A percentile compares a stretch with the other conserved stretches of the same genome.
phyloP scores from a whole-genome alignment of 2,113 vertebrate species.

The Anarrhichthys ocellatus region DNA sequence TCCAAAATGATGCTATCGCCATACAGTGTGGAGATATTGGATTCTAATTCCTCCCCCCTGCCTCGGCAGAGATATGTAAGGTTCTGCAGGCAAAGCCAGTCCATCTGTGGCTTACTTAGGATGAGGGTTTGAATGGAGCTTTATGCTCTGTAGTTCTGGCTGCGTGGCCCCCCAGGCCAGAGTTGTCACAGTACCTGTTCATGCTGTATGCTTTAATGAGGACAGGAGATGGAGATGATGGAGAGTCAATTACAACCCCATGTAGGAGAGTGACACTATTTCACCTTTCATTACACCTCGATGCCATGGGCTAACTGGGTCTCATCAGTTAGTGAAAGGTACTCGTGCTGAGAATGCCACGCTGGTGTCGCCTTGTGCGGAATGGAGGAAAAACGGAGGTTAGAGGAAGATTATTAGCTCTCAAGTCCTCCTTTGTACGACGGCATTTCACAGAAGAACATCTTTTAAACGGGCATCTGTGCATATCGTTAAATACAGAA shows the following conservation, averaged over 20 bases:
- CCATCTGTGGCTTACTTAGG: slow-evolving; percentile 66
- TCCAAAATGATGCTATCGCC: slow-evolving; percentile 65
- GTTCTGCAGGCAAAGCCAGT: slow-evolving; percentile 65
- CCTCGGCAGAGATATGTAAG: slow-evolving; percentile 53
- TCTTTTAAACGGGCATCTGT: not conserved
- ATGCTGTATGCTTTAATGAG: slow-evolving; percentile 73
- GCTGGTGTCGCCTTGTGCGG: slow-evolving; percentile 39
- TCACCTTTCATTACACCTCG: slow-evolving; percentile 79
- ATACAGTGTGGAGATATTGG: slow-evolving; percentile 67
- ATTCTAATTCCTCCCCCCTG: slow-evolving; percentile 67
- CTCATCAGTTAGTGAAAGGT: slow-evolving; percentile 71
- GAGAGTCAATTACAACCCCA: slow-evolving; percentile 77
- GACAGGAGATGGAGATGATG: slow-evolving; percentile 71
- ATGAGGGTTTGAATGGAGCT: slow-evolving; percentile 62
- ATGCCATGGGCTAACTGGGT: slow-evolving; percentile 71
- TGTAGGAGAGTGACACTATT: slow-evolving; percentile 71
- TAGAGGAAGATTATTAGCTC: slow-evolving; percentile 17
- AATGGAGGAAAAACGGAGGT: slow-evolving; percentile 27
- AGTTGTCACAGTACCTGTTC: slow-evolving; percentile 72
- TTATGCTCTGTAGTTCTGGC: slow-evolving; percentile 40
- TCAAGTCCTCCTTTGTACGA: not conserved
- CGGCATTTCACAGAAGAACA: slow-evolving; percentile 1
- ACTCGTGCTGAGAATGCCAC: slow-evolving; percentile 50
- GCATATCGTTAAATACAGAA: not conserved
- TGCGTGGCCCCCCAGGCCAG: slow-evolving; percentile 54